These are phyloP conservation scores for Tetragonula clypearis DNA, from an alignment of 1,140 invertebrate genomes.

Conservation along the genomic window DNA sequence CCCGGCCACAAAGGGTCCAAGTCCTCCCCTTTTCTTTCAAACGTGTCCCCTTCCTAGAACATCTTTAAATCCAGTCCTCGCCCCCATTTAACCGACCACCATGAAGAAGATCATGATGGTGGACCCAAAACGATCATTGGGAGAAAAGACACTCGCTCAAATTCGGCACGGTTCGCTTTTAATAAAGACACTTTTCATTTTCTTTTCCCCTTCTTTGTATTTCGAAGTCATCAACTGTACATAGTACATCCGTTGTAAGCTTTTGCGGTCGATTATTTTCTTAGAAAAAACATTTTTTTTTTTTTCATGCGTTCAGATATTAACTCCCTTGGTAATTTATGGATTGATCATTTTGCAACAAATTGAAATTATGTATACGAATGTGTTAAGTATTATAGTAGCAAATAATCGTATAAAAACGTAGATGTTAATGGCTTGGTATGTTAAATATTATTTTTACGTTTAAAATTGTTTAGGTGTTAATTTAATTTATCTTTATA, in stretches of 20 bases:
- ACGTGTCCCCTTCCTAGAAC: conserved; percentile 52
- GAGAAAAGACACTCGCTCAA: conserved; percentile 58
- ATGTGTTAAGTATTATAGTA: neutral
- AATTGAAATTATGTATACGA: neutral
- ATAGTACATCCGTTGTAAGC: neutral
- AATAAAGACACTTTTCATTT: conserved; percentile 81
- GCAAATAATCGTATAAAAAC: neutral
- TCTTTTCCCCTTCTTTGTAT: neutral
- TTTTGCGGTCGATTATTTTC: neutral
- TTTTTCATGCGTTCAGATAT: neutral
- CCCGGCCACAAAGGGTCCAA: conserved; percentile 55
- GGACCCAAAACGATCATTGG: conserved; percentile 42
- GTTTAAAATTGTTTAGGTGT: neutral
- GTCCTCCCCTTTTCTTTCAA: conserved; percentile 68
- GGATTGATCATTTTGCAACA: neutral
- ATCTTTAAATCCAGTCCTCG: conserved; percentile 59
- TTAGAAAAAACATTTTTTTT: neutral
- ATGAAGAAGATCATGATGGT: conserved; percentile 66
- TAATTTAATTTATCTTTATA: neutral
- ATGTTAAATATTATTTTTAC: neutral
- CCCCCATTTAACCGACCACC: conserved; percentile 63
- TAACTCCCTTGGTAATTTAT: neutral
- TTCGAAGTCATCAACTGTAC: neutral
- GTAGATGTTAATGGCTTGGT: neutral
- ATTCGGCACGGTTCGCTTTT: conserved; percentile 74